Evolutionary conservation across 1,140 invertebrate species (phyloP).

Genomic region (Lamellibrachia luymesi): DNA sequence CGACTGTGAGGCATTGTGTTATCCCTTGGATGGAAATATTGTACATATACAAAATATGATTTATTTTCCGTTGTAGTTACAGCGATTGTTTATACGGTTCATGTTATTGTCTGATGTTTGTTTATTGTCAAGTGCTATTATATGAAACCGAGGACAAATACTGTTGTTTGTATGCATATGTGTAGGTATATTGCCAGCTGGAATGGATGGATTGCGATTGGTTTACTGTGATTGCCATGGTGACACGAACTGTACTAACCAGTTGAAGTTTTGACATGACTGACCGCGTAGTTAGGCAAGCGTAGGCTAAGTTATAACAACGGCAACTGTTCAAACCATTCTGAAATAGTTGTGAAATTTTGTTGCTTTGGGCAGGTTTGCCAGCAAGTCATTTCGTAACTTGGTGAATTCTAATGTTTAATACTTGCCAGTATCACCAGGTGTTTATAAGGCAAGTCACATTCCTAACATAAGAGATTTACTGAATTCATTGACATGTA

Average conservation of each 20-base stretch:
- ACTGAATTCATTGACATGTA: not conserved
- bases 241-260: not conserved
- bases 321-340: not conserved
- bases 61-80: not conserved
- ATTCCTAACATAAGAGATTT: not conserved
- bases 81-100: not conserved
- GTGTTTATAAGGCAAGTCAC: not conserved
- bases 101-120: not conserved
- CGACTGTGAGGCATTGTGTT: not conserved
- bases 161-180: not conserved
- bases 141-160: not conserved
- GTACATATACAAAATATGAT: not conserved
- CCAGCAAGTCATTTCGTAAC: not conserved
- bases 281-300: not conserved
- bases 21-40: not conserved
- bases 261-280: not conserved
- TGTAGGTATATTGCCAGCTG: not conserved
- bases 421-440: not conserved
- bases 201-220: not conserved
- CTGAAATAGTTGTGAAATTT: not conserved
- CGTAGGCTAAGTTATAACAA: not conserved
- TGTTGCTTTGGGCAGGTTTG: not conserved
- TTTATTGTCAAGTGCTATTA: constrained; percentile 5
- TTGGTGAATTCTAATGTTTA: not conserved
- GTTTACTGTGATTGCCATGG: not conserved